These are phyloP conservation scores for Beroe ovata DNA, from an alignment of 37 sponge, comb jelly and placozoan genomes.

Conservation along the genomic window DNA sequence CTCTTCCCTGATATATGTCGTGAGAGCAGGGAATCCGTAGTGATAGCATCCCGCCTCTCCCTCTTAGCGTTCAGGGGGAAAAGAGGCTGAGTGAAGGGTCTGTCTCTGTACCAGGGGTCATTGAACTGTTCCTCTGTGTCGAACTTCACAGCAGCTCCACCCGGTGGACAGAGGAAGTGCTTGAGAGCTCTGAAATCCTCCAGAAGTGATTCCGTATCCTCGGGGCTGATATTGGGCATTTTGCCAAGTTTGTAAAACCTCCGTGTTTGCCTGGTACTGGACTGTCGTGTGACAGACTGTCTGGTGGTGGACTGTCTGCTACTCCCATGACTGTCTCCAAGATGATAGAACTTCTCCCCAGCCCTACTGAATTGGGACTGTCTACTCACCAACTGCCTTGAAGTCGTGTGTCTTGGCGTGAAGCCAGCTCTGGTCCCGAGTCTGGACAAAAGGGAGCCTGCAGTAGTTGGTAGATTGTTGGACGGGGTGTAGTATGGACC, in stretches of 20 bases:
- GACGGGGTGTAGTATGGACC: neutral
- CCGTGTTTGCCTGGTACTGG: neutral
- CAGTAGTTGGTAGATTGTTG: neutral
- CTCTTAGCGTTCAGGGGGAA: neutral
- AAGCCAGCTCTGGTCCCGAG: neutral
- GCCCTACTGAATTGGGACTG: neutral
- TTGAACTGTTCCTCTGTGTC: neutral
- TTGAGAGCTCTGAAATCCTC: constrained; percentile 32
- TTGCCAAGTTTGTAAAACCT: neutral
- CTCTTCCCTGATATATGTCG: neutral
- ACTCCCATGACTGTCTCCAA: neutral
- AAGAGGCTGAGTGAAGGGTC: constrained; percentile 17
- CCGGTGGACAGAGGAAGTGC: constrained; percentile 21
- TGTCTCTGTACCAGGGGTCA: neutral
- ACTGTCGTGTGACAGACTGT: neutral
- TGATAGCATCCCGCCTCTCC: neutral
- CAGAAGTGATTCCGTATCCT: constrained; percentile 22
- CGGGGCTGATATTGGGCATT: constrained; percentile 37
- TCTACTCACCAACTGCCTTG: neutral
- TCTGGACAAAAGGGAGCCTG: neutral
- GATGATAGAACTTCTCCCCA: neutral
- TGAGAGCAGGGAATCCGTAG: neutral
- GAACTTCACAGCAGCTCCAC: neutral
- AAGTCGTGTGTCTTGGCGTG: neutral
- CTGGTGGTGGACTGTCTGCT: neutral